A percentile compares a stretch with the other conserved stretches of the same genome.
Conservation (phyloP, 2,797 vertebrate species). For the Diglossa cyanea region DNA sequence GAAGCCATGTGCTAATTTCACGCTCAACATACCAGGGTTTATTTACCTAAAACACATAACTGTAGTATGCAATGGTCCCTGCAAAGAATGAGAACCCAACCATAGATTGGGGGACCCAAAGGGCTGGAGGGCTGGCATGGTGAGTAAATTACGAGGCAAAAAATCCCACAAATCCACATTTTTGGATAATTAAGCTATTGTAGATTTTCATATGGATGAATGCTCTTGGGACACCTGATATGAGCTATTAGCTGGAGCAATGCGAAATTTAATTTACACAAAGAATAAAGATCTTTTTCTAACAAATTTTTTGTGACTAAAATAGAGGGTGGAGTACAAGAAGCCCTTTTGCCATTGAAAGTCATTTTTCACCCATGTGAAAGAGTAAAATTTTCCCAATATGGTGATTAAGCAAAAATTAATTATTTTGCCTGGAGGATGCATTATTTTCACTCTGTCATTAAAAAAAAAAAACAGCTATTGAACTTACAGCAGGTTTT, state of each 20-base stretch:
- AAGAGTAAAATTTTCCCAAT: not conserved
- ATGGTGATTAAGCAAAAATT: not conserved
- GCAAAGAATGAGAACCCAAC: not conserved
- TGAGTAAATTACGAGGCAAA: not conserved
- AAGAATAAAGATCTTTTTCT: not conserved
- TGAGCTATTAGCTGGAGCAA: not conserved
- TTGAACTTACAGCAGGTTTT: not conserved
- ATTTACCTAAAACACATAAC: not conserved
- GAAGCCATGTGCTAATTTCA: not conserved
- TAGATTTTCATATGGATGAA: not conserved
- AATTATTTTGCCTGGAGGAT: not conserved
- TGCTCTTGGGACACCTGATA: not conserved
- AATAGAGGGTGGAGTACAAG: not conserved
- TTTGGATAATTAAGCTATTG: not conserved
- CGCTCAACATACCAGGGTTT: fast-evolving
- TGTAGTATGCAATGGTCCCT: not conserved
- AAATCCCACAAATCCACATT: not conserved
- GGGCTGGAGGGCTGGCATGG: no score
- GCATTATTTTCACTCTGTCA: not conserved
- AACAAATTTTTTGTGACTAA: not conserved
- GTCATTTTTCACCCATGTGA: not conserved
- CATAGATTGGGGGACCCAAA: fast-evolving
- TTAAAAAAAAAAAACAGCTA: not conserved
- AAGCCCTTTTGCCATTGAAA: not conserved
- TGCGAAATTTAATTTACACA: not conserved